Percentiles rank a stretch among this genome's conserved stretches.
phyloP scores from a whole-genome alignment of 1,140 invertebrate species.

The Mya arenaria region DNA sequence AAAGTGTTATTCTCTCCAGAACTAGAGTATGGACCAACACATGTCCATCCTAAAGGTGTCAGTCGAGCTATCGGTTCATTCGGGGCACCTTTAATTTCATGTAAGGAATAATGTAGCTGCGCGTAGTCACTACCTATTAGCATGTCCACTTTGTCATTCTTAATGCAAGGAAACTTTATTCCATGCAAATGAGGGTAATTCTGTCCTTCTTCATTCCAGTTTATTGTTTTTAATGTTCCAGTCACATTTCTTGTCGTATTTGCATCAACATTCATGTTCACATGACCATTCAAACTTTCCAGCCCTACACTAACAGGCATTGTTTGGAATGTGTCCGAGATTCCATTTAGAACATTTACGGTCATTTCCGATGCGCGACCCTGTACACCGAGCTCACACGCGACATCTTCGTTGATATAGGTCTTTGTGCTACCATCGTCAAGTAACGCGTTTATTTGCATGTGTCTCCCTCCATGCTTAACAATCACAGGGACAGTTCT shows the following conservation, averaged over 20 bases:
- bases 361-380: not conserved
- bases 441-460: not conserved
- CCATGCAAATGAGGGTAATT: constrained; percentile 15
- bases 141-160: not conserved
- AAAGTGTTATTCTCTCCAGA: not conserved
- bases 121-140: too few species aligned
- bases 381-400: not conserved
- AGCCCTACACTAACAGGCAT: not conserved
- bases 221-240: not conserved
- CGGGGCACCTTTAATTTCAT: too few species aligned
- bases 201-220: not conserved
- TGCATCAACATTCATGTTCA: not conserved
- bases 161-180: not conserved
- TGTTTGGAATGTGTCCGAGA: not conserved
- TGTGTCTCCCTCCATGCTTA: not conserved
- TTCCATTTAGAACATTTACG: not conserved
- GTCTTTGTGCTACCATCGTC: constrained; percentile 12
- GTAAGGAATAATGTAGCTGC: too few species aligned
- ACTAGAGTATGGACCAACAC: too few species aligned
- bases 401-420: not conserved
- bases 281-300: not conserved
- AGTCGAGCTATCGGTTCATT: too few species aligned
- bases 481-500: not conserved
- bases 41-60: too few species aligned
- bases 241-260: not conserved